phyloP scores from a whole-genome alignment of 2,888 invertebrate species.

The Brachynemurus nebulosus region DNA sequence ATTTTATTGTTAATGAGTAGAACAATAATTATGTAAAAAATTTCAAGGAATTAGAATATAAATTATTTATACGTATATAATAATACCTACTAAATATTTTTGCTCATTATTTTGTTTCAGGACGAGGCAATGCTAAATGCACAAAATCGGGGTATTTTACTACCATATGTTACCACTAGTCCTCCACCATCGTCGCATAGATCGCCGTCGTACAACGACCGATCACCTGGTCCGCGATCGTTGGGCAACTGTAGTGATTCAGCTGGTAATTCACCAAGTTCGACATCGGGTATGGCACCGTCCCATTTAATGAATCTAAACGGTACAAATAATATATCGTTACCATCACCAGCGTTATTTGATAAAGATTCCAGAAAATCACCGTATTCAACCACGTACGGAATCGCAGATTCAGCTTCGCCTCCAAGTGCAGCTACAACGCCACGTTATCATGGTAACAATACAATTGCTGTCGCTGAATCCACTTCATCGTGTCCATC shows the following conservation, averaged over 20 bases:
- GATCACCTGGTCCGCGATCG: slow-evolving; percentile 17
- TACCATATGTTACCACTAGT: not conserved
- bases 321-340: not conserved
- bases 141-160: not conserved
- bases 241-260: slow-evolving; percentile 35
- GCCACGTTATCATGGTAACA: too few species aligned
- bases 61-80: not conserved
- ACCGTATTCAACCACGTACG: slow-evolving; percentile 1
- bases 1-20: too few species aligned
- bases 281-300: slow-evolving; percentile 32
- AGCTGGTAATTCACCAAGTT: slow-evolving; percentile 44
- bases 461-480: not conserved
- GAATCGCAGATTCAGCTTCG: not conserved
- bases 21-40: too few species aligned
- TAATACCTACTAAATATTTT: not conserved
- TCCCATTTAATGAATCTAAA: not conserved
- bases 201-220: not conserved
- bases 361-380: not conserved
- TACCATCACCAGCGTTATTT: not conserved
- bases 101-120: not conserved
- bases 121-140: slow-evolving; percentile 6
- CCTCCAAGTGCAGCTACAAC: not conserved
- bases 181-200: not conserved
- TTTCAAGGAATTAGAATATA: not conserved
- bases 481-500: not conserved